These are phyloP conservation scores for Chaetophractus vellerosus DNA, from an alignment of 2,797 vertebrate genomes.

Conservation along the genomic window DNA sequence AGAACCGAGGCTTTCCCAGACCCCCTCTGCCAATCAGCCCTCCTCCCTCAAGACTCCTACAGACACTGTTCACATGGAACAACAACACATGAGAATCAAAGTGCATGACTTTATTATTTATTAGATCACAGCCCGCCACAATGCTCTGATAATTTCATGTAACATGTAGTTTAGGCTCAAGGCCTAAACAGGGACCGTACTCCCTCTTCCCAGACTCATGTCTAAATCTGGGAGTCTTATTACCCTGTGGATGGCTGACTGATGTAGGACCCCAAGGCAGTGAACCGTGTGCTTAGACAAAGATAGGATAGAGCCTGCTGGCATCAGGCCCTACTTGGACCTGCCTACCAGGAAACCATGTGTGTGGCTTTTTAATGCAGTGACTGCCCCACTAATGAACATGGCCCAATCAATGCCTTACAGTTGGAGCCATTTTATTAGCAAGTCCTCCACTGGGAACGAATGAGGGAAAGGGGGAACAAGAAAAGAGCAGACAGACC, in stretches of 20 bases:
- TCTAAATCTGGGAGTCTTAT: neutral
- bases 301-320: neutral
- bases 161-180: neutral
- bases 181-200: neutral
- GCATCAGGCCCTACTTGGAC: neutral
- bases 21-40: neutral
- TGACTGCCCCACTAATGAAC: neutral
- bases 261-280: neutral
- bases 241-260: neutral
- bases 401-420: neutral
- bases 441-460: neutral
- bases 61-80: neutral
- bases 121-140: neutral
- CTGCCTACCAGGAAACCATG: neutral
- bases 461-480: neutral
- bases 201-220: neutral
- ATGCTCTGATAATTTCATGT: neutral
- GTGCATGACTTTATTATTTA: neutral
- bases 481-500: neutral
- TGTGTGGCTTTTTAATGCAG: neutral
- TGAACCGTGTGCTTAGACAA: neutral
- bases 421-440: neutral
- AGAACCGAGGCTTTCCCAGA: neutral
- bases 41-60: neutral
- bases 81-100: neutral